Evolutionary conservation across 35 echinoderm and acorn worm species (phyloP).

Genomic region (Patiria miniata): DNA sequence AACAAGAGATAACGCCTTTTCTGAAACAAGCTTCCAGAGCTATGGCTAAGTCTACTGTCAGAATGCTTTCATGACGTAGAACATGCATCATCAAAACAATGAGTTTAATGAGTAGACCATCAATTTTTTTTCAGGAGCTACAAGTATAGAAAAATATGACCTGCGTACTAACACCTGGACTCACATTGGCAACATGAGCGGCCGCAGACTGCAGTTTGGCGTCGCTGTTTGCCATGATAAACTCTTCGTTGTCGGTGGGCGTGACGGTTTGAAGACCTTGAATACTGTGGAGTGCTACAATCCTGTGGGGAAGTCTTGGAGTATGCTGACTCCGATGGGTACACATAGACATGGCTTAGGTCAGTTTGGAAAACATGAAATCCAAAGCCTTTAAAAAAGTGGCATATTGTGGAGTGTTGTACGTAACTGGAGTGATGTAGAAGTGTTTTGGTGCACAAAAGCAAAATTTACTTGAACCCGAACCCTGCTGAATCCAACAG

Average conservation of each 20-base stretch:
- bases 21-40: too few species aligned
- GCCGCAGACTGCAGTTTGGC: slow-evolving; percentile 94
- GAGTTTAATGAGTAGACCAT: too few species aligned
- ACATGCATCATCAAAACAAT: too few species aligned
- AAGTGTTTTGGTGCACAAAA: too few species aligned
- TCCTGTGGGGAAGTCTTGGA: slow-evolving; percentile 84
- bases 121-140: slow-evolving; percentile 84
- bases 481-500: too few species aligned
- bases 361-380: slow-evolving; percentile 35
- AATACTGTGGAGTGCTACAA: slow-evolving; percentile 95
- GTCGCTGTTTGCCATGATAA: slow-evolving; percentile 85
- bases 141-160: slow-evolving; percentile 95
- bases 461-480: too few species aligned
- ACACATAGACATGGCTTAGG: slow-evolving; percentile 97
- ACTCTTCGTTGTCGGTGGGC: slow-evolving; percentile 89
- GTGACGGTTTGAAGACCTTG: slow-evolving; percentile 94
- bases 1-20: too few species aligned
- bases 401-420: too few species aligned
- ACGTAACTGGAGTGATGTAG: too few species aligned
- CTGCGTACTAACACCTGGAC: slow-evolving; percentile 87
- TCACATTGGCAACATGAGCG: slow-evolving; percentile 87
- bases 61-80: too few species aligned
- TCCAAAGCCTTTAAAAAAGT: too few species aligned
- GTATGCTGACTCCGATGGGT: slow-evolving; percentile 82
- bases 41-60: too few species aligned